A percentile compares a stretch with the other conserved stretches of the same genome.
These are phyloP conservation scores for Natrix natrix DNA, from an alignment of 2,797 vertebrate genomes.

Conservation along the genomic window DNA sequence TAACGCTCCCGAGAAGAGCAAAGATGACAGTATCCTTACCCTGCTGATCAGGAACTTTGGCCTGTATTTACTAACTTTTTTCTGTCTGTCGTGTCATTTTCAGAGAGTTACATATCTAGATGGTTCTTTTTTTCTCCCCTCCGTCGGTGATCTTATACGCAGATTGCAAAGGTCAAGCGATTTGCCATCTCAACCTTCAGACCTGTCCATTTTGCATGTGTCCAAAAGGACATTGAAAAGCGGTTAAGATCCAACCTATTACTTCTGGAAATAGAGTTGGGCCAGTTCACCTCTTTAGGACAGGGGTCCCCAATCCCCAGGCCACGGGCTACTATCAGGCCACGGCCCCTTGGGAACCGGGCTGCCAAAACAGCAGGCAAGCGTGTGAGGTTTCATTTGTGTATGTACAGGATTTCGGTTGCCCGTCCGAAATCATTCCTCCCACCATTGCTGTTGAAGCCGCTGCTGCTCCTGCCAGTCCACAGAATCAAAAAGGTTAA, in stretches of 20 bases:
- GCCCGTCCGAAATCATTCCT: neutral
- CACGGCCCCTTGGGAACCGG: neutral
- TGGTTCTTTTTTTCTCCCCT: neutral
- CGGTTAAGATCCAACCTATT: neutral
- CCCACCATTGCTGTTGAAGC: neutral
- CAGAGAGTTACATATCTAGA: too few species aligned
- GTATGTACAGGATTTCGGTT: neutral
- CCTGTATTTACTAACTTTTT: neutral
- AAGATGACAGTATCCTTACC: slow-evolving; percentile 89
- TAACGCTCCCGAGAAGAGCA: slow-evolving; percentile 87
- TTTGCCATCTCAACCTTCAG: neutral
- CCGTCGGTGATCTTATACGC: neutral
- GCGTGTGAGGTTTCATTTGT: neutral
- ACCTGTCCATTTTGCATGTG: neutral
- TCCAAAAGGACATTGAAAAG: neutral
- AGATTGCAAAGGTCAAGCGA: neutral
- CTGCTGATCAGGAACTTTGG: neutral
- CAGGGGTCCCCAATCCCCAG: neutral
- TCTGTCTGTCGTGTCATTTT: neutral
- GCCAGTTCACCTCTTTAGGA: neutral
- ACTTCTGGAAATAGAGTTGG: neutral
- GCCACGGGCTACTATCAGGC: too few species aligned
- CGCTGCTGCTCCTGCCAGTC: neutral
- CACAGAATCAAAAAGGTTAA: neutral
- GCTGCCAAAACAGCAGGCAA: neutral